A percentile compares a stretch with the other conserved stretches of the same genome.
phyloP scores from a whole-genome alignment of 2,888 invertebrate genomes.

The Deilephila elpenor region DNA sequence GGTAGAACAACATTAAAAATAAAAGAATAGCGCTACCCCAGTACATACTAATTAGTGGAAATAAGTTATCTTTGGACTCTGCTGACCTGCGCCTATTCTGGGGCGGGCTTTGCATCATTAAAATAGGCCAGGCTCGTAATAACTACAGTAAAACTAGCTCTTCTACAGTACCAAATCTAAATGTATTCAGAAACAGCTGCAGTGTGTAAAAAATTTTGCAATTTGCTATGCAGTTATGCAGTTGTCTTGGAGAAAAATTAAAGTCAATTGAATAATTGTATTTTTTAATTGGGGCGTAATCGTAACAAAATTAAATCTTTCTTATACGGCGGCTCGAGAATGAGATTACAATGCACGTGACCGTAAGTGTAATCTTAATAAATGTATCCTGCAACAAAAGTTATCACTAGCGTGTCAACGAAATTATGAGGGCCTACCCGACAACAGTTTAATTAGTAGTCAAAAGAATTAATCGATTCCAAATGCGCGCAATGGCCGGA shows the following conservation, averaged over 20 bases:
- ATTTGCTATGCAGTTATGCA: not conserved
- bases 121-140: not conserved
- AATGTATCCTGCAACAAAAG: no score
- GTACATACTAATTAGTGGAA: not conserved
- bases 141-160: not conserved
- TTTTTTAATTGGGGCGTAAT: no score
- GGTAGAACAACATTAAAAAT: not conserved
- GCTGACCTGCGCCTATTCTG: not conserved
- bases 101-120: constrained; percentile 6
- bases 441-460: no score
- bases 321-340: no score
- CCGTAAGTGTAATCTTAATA: no score
- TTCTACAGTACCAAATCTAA: not conserved
- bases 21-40: not conserved
- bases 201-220: not conserved
- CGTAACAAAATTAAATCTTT: no score
- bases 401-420: no score
- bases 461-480: no score
- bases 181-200: constrained; percentile 4
- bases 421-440: no score
- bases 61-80: constrained; percentile 2
- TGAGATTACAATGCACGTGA: no score
- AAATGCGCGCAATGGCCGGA: no score
- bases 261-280: no score
- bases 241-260: not conserved